Percentiles rank a stretch among this genome's conserved stretches.
phyloP scores from a whole-genome alignment of 2,797 vertebrate species.

The Hafferia zeledoni region DNA sequence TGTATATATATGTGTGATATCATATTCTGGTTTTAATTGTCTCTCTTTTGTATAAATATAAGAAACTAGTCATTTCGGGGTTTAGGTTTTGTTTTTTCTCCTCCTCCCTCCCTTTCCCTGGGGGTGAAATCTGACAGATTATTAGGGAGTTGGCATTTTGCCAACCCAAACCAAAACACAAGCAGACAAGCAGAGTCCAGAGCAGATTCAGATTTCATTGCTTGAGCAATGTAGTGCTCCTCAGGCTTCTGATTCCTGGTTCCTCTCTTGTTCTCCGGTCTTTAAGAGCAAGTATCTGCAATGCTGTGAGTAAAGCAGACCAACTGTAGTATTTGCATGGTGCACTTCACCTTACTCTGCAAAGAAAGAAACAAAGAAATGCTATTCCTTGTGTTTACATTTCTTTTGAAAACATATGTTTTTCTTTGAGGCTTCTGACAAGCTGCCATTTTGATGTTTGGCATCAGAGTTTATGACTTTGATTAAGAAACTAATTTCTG shows the following conservation, averaged over 20 bases:
- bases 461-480: neutral
- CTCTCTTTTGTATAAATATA: no score
- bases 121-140: no score
- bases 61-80: no score
- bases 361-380: neutral
- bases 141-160: no score
- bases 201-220: neutral
- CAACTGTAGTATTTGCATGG: neutral
- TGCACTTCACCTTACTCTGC: neutral
- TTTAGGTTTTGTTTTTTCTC: no score
- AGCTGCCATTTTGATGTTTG: neutral
- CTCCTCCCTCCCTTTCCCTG: no score
- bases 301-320: neutral
- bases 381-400: neutral
- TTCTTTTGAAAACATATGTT: neutral
- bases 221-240: neutral
- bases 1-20: no score
- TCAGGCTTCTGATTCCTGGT: neutral
- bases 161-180: no score
- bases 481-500: neutral
- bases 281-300: neutral
- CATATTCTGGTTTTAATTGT: no score
- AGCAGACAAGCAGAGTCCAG: neutral
- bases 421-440: neutral
- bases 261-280: neutral